Conservation (phyloP, 2,113 vertebrate species). For the Peromyscus leucopus region DNA sequence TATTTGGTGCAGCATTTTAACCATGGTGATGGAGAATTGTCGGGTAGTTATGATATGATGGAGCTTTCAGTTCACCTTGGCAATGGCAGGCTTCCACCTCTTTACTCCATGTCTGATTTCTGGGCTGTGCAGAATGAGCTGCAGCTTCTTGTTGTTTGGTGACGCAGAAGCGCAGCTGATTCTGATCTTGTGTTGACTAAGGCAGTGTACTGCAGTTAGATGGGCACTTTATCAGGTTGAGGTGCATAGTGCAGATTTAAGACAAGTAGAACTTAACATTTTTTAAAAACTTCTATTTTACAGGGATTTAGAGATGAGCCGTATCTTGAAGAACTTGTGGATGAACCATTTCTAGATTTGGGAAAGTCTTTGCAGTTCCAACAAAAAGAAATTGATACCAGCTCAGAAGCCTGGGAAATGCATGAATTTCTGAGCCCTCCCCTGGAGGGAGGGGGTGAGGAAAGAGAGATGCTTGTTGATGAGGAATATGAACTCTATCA, state of each 20-base stretch:
- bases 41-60: conserved; percentile 46
- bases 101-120: not conserved
- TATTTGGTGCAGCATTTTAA: conserved; percentile 5
- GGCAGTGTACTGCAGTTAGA: not conserved
- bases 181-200: fast-evolving
- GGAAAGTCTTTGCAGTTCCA: conserved; percentile 87
- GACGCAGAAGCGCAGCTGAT: not conserved
- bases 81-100: not conserved
- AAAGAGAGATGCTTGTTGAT: conserved; percentile 92
- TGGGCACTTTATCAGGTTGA: not conserved
- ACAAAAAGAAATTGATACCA: conserved; percentile 73
- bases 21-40: conserved; percentile 17
- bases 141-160: not conserved
- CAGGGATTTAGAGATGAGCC: conserved; percentile 89
- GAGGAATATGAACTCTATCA: conserved; percentile 87
- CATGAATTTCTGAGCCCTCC: conserved; percentile 81
- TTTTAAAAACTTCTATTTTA: conserved; percentile 50
- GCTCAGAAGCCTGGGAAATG: conserved; percentile 89
- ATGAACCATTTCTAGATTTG: conserved; percentile 90
- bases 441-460: conserved; percentile 78
- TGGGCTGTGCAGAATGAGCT: not conserved
- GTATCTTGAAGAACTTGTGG: conserved; percentile 87
- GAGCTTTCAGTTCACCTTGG: conserved; percentile 47
- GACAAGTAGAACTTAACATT: not conserved
- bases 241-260: not conserved